Conservation (phyloP, 2,797 vertebrate genomes). For the Sebastes aleutianus region DNA sequence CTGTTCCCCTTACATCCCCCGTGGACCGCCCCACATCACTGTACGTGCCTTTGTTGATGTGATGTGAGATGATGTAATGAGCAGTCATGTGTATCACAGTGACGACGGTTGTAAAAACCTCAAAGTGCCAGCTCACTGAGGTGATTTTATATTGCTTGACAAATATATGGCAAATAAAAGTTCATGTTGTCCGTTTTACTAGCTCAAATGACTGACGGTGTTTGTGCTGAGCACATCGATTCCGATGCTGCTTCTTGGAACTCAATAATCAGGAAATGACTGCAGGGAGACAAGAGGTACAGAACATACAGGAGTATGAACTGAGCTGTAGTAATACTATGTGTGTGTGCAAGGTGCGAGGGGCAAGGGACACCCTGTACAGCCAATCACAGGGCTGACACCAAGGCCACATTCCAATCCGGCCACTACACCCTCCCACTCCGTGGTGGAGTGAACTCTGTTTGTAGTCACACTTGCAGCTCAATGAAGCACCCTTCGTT, state of each 20-base stretch:
- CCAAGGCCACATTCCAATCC: no score
- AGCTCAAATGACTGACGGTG: conserved; percentile 15
- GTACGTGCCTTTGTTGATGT: neutral
- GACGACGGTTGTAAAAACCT: conserved; percentile 4
- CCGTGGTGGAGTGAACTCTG: no score
- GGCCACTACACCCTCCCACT: no score
- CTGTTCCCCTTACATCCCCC: neutral
- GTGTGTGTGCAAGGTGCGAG: neutral
- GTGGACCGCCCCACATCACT: neutral
- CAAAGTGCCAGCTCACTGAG: neutral
- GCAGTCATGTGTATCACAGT: neutral
- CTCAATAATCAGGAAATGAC: neutral
- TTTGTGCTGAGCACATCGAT: conserved; percentile 19
- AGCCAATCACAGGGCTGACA: no score
- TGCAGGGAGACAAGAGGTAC: neutral
- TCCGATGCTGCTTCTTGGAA: conserved; percentile 3
- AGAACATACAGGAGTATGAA: neutral
- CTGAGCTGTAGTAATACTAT: neutral
- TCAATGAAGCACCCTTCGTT: no score
- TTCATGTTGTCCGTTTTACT: conserved; percentile 39
- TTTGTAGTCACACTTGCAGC: no score
- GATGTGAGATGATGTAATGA: conserved; percentile 6
- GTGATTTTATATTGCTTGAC: conserved; percentile 18
- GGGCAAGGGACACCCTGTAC: no score
- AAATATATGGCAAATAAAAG: conserved; percentile 51